phyloP scores from a whole-genome alignment of 2,888 invertebrate species.

The Lucinisca nassula region DNA sequence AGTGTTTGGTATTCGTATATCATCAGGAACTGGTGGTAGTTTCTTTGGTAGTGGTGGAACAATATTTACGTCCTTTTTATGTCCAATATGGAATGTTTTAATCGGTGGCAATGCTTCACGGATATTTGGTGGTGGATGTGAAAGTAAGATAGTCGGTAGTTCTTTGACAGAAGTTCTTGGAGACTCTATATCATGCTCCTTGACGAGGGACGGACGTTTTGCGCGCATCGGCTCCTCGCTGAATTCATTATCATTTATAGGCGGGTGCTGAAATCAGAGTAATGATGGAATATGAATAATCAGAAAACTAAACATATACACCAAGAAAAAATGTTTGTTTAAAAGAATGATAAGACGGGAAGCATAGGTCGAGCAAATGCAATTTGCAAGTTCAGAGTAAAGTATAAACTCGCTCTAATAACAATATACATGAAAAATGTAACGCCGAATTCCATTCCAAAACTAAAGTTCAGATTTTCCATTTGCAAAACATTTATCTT shows the following conservation, averaged over 20 bases:
- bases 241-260: constrained; percentile 47
- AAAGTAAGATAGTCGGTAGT: constrained; percentile 34
- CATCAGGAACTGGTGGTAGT: constrained; percentile 44
- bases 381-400: too few relatives aligned
- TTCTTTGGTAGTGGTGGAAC: constrained; percentile 50
- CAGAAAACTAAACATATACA: background rate
- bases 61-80: constrained; percentile 47
- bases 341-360: too few relatives aligned
- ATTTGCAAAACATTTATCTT: too few relatives aligned
- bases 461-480: too few relatives aligned
- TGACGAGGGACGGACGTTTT: background rate
- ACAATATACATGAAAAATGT: too few relatives aligned
- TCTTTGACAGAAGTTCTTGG: background rate
- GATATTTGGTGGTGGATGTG: constrained; percentile 60
- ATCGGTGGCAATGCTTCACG: constrained; percentile 53
- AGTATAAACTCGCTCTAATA: too few relatives aligned
- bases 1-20: background rate
- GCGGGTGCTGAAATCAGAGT: constrained; percentile 54
- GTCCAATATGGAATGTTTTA: constrained; percentile 27
- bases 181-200: constrained; percentile 1
- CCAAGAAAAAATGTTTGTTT: too few relatives aligned
- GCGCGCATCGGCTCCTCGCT: background rate
- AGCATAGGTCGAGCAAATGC: too few relatives aligned
- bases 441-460: too few relatives aligned
- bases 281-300: too few relatives aligned